A percentile compares a stretch with the other conserved stretches of the same genome.
Evolutionary conservation across 2,888 invertebrate species (phyloP).

Genomic region (Esperia sulphurella): DNA sequence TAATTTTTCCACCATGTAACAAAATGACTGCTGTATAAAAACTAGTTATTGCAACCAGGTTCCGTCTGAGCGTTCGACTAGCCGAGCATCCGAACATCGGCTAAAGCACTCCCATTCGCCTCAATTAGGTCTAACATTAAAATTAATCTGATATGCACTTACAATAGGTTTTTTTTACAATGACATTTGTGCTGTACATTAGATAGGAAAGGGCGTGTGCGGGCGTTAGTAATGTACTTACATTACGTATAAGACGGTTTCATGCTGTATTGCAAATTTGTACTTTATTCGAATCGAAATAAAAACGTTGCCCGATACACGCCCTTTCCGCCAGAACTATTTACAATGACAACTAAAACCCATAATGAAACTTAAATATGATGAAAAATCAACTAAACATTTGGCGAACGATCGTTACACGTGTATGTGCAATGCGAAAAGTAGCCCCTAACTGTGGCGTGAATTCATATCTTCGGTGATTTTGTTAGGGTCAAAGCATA

Average conservation of each 20-base stretch:
- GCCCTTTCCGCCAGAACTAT: constrained; percentile 45
- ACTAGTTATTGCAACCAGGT: constrained; percentile 22
- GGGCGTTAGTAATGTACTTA: constrained; percentile 33
- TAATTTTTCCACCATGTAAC: background rate
- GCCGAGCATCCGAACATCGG: constrained; percentile 1
- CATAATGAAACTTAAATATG: constrained; percentile 46
- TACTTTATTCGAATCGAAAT: constrained; percentile 45
- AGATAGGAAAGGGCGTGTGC: constrained; percentile 35
- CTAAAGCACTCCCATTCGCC: constrained; percentile 26
- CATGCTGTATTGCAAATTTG: constrained; percentile 40
- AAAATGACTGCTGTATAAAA: background rate
- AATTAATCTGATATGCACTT: constrained; percentile 76
- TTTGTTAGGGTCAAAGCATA: no score
- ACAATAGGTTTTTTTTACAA: constrained; percentile 70
- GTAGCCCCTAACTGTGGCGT: constrained; percentile 35
- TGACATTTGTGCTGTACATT: constrained; percentile 75
- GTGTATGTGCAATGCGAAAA: constrained; percentile 42
- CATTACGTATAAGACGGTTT: constrained; percentile 32
- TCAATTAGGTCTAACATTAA: constrained; percentile 67
- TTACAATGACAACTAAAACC: constrained; percentile 61
- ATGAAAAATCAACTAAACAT: constrained; percentile 60
- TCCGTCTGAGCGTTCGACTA: constrained; percentile 16
- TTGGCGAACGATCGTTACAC: constrained; percentile 59
- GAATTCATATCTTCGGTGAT: constrained; percentile 9
- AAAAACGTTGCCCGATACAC: constrained; percentile 35